A percentile compares a stretch with the other conserved stretches of the same genome.
phyloP scores from a whole-genome alignment of 35 echinoderm and acorn worm genomes.

The Chiridota heheva region DNA sequence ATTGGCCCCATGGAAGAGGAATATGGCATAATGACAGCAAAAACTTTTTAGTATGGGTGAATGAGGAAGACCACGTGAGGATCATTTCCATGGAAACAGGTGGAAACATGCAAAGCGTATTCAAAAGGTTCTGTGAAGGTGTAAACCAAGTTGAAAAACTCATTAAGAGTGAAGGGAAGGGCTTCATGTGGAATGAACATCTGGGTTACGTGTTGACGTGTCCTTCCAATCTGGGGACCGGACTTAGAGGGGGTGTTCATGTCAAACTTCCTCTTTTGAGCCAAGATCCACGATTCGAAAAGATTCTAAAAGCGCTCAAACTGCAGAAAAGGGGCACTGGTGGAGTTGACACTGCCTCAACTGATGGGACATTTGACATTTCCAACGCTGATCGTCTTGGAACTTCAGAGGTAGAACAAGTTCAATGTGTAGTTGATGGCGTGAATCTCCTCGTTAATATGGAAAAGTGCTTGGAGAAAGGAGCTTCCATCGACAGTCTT shows the following conservation, averaged over 20 bases:
- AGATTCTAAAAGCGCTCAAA: conserved; percentile 70
- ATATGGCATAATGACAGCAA: conserved; percentile 96
- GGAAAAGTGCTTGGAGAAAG: conserved; percentile 82
- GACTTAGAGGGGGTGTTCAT: conserved; percentile 88
- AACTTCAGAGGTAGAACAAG: conserved; percentile 87
- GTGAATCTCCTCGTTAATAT: conserved; percentile 82
- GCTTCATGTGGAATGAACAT: conserved; percentile 99
- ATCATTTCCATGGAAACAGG: conserved; percentile 96
- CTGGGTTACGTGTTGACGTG: conserved; percentile 95
- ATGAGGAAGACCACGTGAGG: conserved; percentile 96
- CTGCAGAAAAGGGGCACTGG: conserved; percentile 96
- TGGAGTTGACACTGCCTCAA: conserved; percentile 98
- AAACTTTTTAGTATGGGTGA: conserved; percentile 98
- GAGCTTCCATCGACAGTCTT: conserved; percentile 69
- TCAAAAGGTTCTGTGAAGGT: conserved; percentile 90
- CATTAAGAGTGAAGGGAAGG: conserved; percentile 82
- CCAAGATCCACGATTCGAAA: conserved; percentile 73
- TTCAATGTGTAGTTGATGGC: conserved; percentile 87
- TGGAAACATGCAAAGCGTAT: conserved; percentile 86
- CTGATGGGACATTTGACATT: conserved; percentile 98
- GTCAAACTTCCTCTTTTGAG: conserved; percentile 80
- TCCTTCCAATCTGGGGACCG: conserved; percentile 96
- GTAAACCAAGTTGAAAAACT: conserved; percentile 77
- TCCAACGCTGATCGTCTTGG: conserved; percentile 94
- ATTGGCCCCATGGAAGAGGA: conserved; percentile 96